Evolutionary conservation across 2,797 vertebrate species (phyloP).

Genomic region (Rhinella marina): DNA sequence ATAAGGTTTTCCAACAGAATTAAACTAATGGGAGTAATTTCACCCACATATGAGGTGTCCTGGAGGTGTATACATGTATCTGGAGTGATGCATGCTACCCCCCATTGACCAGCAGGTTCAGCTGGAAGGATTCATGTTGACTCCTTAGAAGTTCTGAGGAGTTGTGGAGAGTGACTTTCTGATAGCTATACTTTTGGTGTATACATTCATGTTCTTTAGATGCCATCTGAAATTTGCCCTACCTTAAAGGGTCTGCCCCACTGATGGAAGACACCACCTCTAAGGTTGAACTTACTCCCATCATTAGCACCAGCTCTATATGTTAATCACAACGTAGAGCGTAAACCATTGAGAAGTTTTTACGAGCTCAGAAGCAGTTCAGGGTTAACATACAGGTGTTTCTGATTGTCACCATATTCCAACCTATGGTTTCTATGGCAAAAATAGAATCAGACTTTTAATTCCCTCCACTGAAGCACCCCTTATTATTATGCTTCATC

Average conservation of each 20-base stretch:
- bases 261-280: background rate
- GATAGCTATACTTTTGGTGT: too few species aligned
- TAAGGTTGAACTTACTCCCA: background rate
- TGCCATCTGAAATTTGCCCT: background rate
- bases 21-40: too few species aligned
- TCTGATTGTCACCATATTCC: background rate
- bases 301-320: background rate
- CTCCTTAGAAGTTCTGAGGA: too few species aligned
- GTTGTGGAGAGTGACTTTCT: too few species aligned
- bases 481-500: conserved; percentile 9
- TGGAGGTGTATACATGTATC: too few species aligned
- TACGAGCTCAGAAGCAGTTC: background rate
- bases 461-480: background rate
- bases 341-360: background rate
- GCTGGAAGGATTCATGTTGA: too few species aligned
- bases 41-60: too few species aligned
- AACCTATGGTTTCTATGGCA: background rate
- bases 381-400: conserved; percentile 39
- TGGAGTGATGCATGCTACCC: too few species aligned
- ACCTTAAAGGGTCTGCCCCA: background rate
- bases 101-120: too few species aligned
- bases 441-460: background rate
- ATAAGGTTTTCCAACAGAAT: too few species aligned
- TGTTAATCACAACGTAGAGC: background rate
- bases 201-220: too few species aligned